phyloP scores from a whole-genome alignment of 2,888 invertebrate genomes.

The Cephus rjabovi region DNA sequence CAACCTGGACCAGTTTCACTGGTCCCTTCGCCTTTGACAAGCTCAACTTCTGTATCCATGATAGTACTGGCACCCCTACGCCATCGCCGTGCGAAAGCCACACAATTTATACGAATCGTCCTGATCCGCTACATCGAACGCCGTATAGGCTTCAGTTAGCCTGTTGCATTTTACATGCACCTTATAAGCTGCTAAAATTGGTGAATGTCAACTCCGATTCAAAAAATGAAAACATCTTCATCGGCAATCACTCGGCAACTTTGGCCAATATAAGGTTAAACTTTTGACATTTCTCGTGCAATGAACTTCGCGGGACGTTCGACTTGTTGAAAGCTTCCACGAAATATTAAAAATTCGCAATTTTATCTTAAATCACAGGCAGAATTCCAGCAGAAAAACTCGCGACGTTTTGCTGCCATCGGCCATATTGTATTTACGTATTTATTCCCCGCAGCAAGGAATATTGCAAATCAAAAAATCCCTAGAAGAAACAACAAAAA shows the following conservation, averaged over 20 bases:
- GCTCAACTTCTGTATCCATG: slow-evolving; percentile 59
- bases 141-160: slow-evolving; percentile 13
- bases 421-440: slow-evolving; percentile 63
- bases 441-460: slow-evolving; percentile 32
- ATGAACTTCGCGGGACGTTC: slow-evolving; percentile 3
- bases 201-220: slow-evolving; percentile 30
- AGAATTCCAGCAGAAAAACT: slow-evolving; percentile 34
- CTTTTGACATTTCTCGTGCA: not conserved
- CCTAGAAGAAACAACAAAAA: not conserved
- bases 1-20: slow-evolving; percentile 57
- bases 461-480: not conserved
- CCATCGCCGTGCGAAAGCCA: slow-evolving; percentile 14
- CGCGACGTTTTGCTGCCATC: slow-evolving; percentile 43
- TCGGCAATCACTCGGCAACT: slow-evolving; percentile 1
- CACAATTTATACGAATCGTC: slow-evolving; percentile 8
- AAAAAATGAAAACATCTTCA: slow-evolving; percentile 38
- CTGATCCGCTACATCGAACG: slow-evolving; percentile 18
- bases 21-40: slow-evolving; percentile 51
- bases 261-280: slow-evolving; percentile 3
- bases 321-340: not conserved
- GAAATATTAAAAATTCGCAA: slow-evolving; percentile 14
- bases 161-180: slow-evolving; percentile 21
- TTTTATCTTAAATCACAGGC: slow-evolving; percentile 27
- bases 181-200: slow-evolving; percentile 24
- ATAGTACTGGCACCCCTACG: slow-evolving; percentile 8